Percentiles rank a stretch among this genome's conserved stretches.
phyloP scores from a whole-genome alignment of 2,797 vertebrate species.

The Taeniopygia guttata region DNA sequence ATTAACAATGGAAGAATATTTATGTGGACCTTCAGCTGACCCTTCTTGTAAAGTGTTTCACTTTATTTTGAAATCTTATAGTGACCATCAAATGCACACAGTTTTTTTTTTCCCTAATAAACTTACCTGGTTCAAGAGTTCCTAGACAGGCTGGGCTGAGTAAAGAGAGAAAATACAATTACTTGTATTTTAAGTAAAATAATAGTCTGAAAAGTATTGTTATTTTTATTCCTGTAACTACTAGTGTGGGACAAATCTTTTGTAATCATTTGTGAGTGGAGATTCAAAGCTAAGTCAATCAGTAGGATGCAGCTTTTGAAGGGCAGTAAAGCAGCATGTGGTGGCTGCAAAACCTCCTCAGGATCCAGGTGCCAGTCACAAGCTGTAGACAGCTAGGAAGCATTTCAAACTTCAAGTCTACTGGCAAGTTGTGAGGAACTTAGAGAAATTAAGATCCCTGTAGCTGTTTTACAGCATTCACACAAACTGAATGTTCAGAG shows the following conservation, averaged over 20 bases:
- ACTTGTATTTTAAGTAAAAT: neutral
- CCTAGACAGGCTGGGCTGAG: neutral
- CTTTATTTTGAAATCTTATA: neutral
- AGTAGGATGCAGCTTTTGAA: neutral
- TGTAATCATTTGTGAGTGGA: neutral
- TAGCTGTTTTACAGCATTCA: neutral
- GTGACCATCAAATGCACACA: neutral
- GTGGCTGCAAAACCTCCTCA: neutral
- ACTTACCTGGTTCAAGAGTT: neutral
- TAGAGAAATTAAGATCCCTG: neutral
- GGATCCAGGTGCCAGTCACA: neutral
- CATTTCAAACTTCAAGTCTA: neutral
- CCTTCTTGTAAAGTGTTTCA: neutral
- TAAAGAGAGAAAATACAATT: neutral
- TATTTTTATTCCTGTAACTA: neutral
- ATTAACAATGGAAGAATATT: neutral
- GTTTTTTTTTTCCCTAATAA: neutral
- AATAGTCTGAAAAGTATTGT: neutral
- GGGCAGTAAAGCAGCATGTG: neutral
- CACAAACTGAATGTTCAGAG: neutral
- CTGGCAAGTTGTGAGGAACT: neutral
- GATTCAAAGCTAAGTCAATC: neutral
- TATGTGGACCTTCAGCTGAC: neutral
- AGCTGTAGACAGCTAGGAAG: neutral
- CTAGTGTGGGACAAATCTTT: neutral